Conservation (phyloP, 1,140 invertebrate genomes). For the Coenobita brevimanus region DNA sequence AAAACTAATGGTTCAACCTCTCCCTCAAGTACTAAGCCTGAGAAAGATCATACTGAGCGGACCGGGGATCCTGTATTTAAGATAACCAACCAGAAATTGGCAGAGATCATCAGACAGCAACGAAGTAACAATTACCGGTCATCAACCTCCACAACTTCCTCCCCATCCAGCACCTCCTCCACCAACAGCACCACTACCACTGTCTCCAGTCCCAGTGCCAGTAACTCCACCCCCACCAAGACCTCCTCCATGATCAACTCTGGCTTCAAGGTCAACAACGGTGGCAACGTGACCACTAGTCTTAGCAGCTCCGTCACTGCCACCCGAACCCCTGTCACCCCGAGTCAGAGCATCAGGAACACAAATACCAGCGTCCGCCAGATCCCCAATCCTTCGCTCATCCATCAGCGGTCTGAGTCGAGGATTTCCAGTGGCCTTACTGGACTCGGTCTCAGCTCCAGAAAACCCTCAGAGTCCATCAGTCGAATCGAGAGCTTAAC, state of each 20-base stretch:
- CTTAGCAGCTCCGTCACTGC: constrained; percentile 16
- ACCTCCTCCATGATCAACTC: constrained; percentile 15
- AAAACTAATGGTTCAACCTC: constrained; percentile 44
- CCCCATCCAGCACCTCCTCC: not conserved
- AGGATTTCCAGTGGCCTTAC: constrained; percentile 54
- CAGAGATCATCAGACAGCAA: constrained; percentile 62
- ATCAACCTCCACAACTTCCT: constrained; percentile 25
- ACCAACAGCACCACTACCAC: constrained; percentile 21
- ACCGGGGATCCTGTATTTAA: constrained; percentile 68
- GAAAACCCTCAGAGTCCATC: constrained; percentile 57
- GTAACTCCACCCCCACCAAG: not conserved
- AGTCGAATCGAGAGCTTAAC: constrained; percentile 68
- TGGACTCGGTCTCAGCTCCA: constrained; percentile 31
- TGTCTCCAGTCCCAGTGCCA: not conserved
- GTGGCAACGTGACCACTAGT: constrained; percentile 9
- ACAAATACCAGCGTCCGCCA: constrained; percentile 69
- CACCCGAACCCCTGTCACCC: not conserved
- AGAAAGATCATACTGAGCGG: constrained; percentile 53
- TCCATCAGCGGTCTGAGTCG: constrained; percentile 68
- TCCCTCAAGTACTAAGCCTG: constrained; percentile 10
- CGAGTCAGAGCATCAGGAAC: constrained; percentile 53
- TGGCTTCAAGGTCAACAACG: constrained; percentile 18
- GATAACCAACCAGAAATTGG: constrained; percentile 69
- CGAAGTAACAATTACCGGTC: constrained; percentile 40
- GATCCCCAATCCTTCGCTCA: constrained; percentile 69